Evolutionary conservation across 2,113 vertebrate species (phyloP), one percentile per base, ranked within the genome.

Genomic region (Hemichromis elongatus): DNA sequence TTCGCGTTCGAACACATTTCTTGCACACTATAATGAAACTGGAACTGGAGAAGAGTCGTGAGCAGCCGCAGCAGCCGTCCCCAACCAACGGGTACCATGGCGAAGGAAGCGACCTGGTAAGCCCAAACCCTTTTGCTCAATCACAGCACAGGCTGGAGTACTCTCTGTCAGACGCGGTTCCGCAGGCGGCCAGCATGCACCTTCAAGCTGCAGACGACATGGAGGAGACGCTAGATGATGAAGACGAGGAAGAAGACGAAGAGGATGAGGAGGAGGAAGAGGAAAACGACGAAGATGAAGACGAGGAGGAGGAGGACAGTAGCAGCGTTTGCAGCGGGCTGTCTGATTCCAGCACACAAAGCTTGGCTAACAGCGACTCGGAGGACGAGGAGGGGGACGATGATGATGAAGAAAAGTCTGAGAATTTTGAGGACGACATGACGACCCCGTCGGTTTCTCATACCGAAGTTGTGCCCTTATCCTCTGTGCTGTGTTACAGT

Each of bases 1-100:
- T 99, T 92, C 97, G 99, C n/a, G 99, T 99, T 85, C 97, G 99
- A 94, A 99, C 99, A 93, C 99, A 99, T 94, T 99, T 99, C 96
- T 96, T 99, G 96, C 99, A 99, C 96, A 99, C 99, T 35, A 99
- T 99, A 90, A 99, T 99, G 99, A 99, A 99, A 95, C 97, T 99
- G 33, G 98, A 99, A 91, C 95, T 99, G 93, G 99, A 99, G 95
- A 99, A 99, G 94, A 99, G 97, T 59, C 96, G 97, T 6, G 98
- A 99, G 95, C 98, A 99, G 94, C n/a, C n/a, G n/a, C 98, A 98
- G 92, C 94, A 95, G 84, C 94, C 96, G 11, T 91, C 97, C 4
- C 89, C 96, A 0, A 92, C 96, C 79, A 98, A 98, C 3, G 97
- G 98, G 91, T 99, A 97, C 95, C 97, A 96, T 3, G 53, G 93